These are phyloP conservation scores for Stratiolaelaps scimitus DNA, from an alignment of 1,140 invertebrate genomes.

Conservation along the genomic window DNA sequence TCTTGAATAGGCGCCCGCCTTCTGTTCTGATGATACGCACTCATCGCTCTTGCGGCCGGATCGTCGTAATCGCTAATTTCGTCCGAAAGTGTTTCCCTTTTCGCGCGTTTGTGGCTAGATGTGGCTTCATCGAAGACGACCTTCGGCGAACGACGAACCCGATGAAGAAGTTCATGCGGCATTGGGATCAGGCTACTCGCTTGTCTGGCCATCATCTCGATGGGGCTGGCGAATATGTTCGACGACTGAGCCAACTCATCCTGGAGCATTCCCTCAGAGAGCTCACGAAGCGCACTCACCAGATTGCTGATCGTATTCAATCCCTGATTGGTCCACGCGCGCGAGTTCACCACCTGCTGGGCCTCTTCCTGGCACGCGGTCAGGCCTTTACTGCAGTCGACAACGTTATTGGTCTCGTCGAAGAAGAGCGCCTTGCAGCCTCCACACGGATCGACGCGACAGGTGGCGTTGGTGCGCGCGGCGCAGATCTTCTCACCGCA, in stretches of 20 bases:
- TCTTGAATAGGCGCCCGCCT: constrained; percentile 1
- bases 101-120: neutral
- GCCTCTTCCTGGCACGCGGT: constrained; percentile 40
- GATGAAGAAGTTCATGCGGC: neutral
- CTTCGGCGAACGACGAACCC: neutral
- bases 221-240: no score
- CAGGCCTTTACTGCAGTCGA: constrained; percentile 41
- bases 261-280: no score
- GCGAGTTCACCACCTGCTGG: constrained; percentile 38
- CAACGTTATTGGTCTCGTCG: constrained; percentile 37
- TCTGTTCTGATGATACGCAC: constrained; percentile 16
- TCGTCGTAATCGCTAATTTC: constrained; percentile 26
- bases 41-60: constrained; percentile 8
- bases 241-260: no score
- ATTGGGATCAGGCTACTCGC: neutral
- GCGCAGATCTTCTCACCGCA: constrained; percentile 41
- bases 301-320: constrained; percentile 17
- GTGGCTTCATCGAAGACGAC: constrained; percentile 2
- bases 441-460: constrained; percentile 41
- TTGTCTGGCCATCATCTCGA: no score
- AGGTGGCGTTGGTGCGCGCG: constrained; percentile 40
- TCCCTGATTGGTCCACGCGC: constrained; percentile 34
- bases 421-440: constrained; percentile 40
- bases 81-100: constrained; percentile 17
- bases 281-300: no score